Base-by-base conservation (phyloP, 2,888 invertebrate genomes). In the Philereme vetulata region DNA sequence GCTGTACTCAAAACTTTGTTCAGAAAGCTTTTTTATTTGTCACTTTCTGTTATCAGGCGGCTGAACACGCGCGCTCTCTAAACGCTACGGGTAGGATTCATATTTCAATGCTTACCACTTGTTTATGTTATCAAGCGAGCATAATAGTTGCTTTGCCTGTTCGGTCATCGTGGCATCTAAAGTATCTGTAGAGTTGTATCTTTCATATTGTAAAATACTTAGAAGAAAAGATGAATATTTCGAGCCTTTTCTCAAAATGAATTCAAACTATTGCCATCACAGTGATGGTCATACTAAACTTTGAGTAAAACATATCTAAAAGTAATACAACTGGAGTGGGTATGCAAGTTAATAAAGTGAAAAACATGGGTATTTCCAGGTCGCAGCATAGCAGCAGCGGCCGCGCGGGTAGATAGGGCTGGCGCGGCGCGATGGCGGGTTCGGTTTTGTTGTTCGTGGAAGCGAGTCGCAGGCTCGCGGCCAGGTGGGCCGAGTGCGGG, bases 1-100 rank as follows among this genome's bases (percentile, higher is more conserved):
- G 85, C 81, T 84, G 83, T 85, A 87, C 90, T 89, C 90, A 85
- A 89, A 91, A 92, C 90, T 92, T 91, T 90, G 88, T 90, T 89
- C 78, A 81, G 80, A 84, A 85, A 89, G 88, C 88, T 90, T 91
- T 89, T 91, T 90, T 91, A 88, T 90, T 87, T 87, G 89, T 90
- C 87, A 87, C 87, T 85, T 89, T 89, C 84, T 82, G 86, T 89
- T 90, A 90, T 88, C 90, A 85, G 83, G 71, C 74, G 73, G 68
- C 77, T 82, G 83, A 84, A 85, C 85, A 88, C 80, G 85, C 78
- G 67, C 77, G 76, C 74, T 79, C 78, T 81, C 81, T 80, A 74
- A 78, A 72, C 72, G 75, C 56, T 67, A 67, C 71, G 67, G 62
- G 71, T 77, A 75, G 65, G 73, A 77, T 68, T 79, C 75, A 74